phyloP scores from a whole-genome alignment of 2,797 vertebrate species.

The Pangasius sanitwongsei region DNA sequence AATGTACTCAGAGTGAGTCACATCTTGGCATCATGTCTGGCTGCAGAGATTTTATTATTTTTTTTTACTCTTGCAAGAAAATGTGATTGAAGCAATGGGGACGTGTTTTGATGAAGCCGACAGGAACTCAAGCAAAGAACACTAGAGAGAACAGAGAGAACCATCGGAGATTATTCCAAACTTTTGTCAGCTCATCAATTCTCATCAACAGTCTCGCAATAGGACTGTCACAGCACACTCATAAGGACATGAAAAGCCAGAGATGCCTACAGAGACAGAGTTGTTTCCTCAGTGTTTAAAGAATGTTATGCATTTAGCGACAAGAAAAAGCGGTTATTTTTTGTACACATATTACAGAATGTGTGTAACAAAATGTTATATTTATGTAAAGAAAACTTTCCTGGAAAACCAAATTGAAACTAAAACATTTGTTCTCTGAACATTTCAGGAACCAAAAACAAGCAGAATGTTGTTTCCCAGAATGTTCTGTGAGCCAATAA shows the following conservation, averaged over 20 bases:
- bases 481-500: neutral
- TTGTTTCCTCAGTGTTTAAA: neutral
- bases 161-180: neutral
- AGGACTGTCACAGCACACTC: constrained; percentile 11
- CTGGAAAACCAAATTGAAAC: neutral
- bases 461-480: neutral
- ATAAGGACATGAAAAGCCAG: neutral
- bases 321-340: neutral
- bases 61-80: neutral
- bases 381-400: neutral
- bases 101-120: neutral
- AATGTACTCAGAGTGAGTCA: neutral
- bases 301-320: neutral
- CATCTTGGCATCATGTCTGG: neutral
- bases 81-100: neutral
- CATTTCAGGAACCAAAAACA: neutral
- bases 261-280: neutral
- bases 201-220: neutral
- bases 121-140: neutral
- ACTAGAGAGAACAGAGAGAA: neutral
- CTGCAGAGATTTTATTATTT: too few relatives aligned
- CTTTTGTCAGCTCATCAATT: constrained; percentile 20
- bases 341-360: neutral
- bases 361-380: neutral
- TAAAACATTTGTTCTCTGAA: neutral